These are phyloP conservation scores for Odontomachus brunneus DNA, from an alignment of 1,140 invertebrate species.

Conservation along the genomic window DNA sequence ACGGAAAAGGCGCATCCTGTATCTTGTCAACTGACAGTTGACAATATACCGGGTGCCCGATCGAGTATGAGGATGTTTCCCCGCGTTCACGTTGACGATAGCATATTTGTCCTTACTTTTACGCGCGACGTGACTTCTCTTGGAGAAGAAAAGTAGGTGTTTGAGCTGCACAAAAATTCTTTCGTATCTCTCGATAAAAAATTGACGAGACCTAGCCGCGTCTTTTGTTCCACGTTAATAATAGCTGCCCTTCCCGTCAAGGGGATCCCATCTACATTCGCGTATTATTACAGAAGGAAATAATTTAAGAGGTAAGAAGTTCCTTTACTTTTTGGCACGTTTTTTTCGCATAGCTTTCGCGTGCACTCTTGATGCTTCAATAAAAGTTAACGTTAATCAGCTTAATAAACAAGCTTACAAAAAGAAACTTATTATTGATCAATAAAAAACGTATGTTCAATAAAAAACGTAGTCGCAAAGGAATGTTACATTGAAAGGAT, in stretches of 20 bases:
- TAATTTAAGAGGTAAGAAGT: slow-evolving; percentile 22
- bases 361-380: background rate
- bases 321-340: background rate
- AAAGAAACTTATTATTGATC: background rate
- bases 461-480: background rate
- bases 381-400: slow-evolving; percentile 12
- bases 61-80: slow-evolving; percentile 37
- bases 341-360: background rate
- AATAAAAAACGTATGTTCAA: background rate
- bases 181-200: slow-evolving; percentile 8
- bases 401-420: background rate
- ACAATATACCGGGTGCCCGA: slow-evolving; percentile 70
- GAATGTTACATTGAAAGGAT: too few species aligned
- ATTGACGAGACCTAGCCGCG: background rate
- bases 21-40: slow-evolving; percentile 76
- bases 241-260: slow-evolving; percentile 3
- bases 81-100: slow-evolving; percentile 26
- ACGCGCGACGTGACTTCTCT: background rate
- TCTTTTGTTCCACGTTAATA: slow-evolving; percentile 20
- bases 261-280: background rate
- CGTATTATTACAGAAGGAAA: slow-evolving; percentile 37
- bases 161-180: background rate
- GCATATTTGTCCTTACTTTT: background rate
- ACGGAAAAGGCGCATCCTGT: slow-evolving; percentile 77
- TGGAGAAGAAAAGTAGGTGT: background rate